phyloP scores from a whole-genome alignment of 2,113 vertebrate genomes.

The Phrynosoma platyrhinos region DNA sequence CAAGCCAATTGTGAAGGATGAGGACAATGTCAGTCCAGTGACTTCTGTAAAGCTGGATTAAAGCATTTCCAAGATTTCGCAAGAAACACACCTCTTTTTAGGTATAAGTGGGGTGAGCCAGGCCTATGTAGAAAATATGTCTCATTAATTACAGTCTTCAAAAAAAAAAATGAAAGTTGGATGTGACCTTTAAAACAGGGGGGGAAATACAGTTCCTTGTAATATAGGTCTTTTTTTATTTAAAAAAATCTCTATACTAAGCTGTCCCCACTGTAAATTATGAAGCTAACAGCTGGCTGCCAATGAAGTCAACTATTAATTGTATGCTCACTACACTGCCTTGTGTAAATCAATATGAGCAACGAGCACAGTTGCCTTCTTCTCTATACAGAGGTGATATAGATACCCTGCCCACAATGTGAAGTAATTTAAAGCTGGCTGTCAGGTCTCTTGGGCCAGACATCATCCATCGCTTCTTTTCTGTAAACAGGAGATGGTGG shows the following conservation, averaged over 20 bases:
- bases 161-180: constrained; percentile 56
- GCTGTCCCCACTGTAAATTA: constrained; percentile 79
- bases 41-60: background rate
- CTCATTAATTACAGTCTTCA: constrained; percentile 29
- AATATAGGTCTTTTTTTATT: constrained; percentile 72
- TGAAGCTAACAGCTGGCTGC: constrained; percentile 82
- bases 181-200: constrained; percentile 75
- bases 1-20: background rate
- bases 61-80: background rate
- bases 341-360: constrained; percentile 83
- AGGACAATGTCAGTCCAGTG: background rate
- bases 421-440: constrained; percentile 78
- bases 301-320: constrained; percentile 85
- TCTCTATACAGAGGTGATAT: constrained; percentile 67
- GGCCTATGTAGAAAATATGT: background rate
- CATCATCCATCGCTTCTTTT: constrained; percentile 61
- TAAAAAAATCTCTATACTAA: constrained; percentile 58
- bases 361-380: constrained; percentile 71
- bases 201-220: constrained; percentile 72
- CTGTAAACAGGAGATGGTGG: constrained; percentile 62
- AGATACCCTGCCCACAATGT: constrained; percentile 64
- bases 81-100: background rate
- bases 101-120: background rate
- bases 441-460: constrained; percentile 71
- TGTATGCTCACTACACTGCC: constrained; percentile 78